phyloP scores from a whole-genome alignment of 2,113 vertebrate genomes.

The Forbesichthys papilliferus region DNA sequence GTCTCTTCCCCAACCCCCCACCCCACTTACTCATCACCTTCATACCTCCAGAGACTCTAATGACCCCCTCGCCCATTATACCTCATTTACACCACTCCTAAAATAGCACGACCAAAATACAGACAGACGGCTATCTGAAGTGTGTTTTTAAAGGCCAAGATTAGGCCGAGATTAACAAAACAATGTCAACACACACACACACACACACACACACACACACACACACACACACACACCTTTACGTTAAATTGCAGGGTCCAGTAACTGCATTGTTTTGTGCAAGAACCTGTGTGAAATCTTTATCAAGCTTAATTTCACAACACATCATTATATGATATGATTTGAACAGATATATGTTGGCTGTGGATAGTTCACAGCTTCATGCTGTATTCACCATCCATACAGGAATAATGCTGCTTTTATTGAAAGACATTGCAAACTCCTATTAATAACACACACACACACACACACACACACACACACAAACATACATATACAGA shows the following conservation, averaged over 20 bases:
- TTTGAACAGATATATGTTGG: too few relatives aligned
- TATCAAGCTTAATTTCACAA: background rate
- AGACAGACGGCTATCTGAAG: conserved; percentile 72
- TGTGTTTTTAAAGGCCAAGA: conserved; percentile 15
- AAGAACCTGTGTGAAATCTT: background rate
- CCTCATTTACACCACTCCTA: conserved; percentile 53
- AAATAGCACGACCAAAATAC: conserved; percentile 88
- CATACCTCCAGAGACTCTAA: conserved; percentile 47
- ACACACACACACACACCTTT: conserved; percentile 5
- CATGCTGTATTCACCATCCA: background rate
- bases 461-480: background rate
- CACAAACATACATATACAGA: background rate
- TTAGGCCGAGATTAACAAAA: background rate
- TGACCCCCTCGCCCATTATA: conserved; percentile 35
- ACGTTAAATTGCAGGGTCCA: background rate
- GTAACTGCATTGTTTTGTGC: background rate
- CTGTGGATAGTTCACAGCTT: background rate
- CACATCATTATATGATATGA: background rate
- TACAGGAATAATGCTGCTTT: background rate
- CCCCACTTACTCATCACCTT: conserved; percentile 17
- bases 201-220: conserved; percentile 15
- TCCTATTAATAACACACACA: background rate
- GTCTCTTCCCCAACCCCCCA: conserved; percentile 9
- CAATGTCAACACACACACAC: background rate
- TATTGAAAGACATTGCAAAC: too few relatives aligned